Base-by-base conservation (phyloP, 2,797 vertebrate genomes). In the Danio albolineatus region DNA sequence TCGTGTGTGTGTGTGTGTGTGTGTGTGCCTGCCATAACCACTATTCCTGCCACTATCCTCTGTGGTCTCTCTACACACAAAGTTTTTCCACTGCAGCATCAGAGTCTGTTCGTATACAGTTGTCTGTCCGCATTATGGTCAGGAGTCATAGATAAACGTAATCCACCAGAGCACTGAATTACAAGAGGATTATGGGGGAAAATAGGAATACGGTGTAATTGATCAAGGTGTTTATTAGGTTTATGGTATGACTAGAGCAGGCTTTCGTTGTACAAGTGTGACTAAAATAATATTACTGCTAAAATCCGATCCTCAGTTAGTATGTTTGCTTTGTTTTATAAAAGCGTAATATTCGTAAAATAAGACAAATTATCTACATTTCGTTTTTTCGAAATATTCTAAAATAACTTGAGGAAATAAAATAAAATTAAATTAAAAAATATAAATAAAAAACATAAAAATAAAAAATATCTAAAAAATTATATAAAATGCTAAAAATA, bases 1-100 rank as follows among this genome's bases (percentile, higher is more conserved):
- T 49, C 43, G 57, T 72, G 73, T 73, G 66, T 74, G 19, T 73
- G 36, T 54, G 19, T 73, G 36, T 54, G 57, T 76, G 65, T 70
- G 72, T 70, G 72, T 81, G 62, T 53, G 73, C 48, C 53, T 53
- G 53, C 71, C 41, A 61, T 73, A 73, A 78, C 75, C 81, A 44
- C 69, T 72, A 38, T 53, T 28, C 46, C 69, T 78, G 75, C 69
- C 73, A 70, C 81, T 57, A 66, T 83, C 65, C 79, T 76, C 48
- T 54, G 72, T 65, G 79, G 60, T 53, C 76, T 82, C 62, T 64
- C 43, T 61, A 76, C 60, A 69, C 66, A 82, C 76, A 79, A 66
- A 83, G 36, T 65, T 79, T 84, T 81, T 84, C 83, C 79, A 75
- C 51, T 75, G 67, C 73, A 69, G 62, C 61, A 56, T 44, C 70